Percentiles rank a stretch among this genome's conserved stretches.
These are phyloP conservation scores for Saxidomus purpurata DNA, from an alignment of 1,140 invertebrate genomes.

Conservation along the genomic window DNA sequence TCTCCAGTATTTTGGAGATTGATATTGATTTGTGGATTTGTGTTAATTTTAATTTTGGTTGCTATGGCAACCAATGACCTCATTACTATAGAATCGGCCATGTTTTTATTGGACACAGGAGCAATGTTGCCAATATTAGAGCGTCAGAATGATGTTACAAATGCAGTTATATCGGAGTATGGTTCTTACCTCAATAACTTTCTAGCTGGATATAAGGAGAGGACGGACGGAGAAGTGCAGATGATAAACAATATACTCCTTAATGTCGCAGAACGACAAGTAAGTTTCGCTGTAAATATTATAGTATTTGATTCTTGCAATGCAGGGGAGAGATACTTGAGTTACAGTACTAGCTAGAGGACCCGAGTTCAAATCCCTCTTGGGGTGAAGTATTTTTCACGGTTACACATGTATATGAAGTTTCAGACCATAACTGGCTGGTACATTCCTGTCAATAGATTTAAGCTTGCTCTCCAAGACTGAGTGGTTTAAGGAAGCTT, in stretches of 20 bases:
- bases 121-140: conserved; percentile 76
- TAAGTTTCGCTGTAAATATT: neutral
- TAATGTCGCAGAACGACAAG: conserved; percentile 56
- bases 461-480: too few relatives aligned
- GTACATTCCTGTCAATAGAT: too few relatives aligned
- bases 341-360: too few relatives aligned
- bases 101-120: conserved; percentile 78
- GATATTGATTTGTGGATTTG: conserved; percentile 71
- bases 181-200: conserved; percentile 60
- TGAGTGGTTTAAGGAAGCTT: too few relatives aligned
- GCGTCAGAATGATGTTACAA: conserved; percentile 75
- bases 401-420: too few relatives aligned
- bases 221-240: conserved; percentile 35
- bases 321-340: too few relatives aligned
- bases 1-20: conserved; percentile 78
- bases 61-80: conserved; percentile 77
- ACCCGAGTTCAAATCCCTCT: too few relatives aligned
- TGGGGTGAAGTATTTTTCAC: too few relatives aligned
- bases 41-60: conserved; percentile 77
- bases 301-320: neutral
- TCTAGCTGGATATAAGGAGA: conserved; percentile 32
- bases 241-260: conserved; percentile 45
- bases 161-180: conserved; percentile 61
- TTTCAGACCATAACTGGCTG: too few relatives aligned
- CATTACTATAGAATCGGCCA: conserved; percentile 76